These are phyloP conservation scores for Helicoverpa assulta DNA, from an alignment of 2,888 invertebrate genomes.

Conservation along the genomic window DNA sequence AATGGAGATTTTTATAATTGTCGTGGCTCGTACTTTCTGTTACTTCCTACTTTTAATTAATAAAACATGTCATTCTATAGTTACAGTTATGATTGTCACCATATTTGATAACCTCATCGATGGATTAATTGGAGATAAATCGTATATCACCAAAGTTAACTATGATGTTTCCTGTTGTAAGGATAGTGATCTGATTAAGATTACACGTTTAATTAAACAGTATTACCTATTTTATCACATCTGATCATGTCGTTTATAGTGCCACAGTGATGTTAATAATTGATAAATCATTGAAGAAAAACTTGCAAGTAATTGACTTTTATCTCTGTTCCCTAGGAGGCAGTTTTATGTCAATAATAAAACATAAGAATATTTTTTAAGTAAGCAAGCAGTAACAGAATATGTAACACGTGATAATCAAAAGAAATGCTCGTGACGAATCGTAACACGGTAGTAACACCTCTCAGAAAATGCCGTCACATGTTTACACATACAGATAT, in stretches of 20 bases:
- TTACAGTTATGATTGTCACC: conserved; percentile 32
- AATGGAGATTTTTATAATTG: conserved; percentile 1
- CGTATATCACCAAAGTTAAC: conserved; percentile 50
- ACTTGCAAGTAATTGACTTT: not conserved
- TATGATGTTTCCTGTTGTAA: conserved; percentile 45
- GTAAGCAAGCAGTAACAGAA: not conserved
- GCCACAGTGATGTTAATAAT: conserved; percentile 20
- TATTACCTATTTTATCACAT: conserved; percentile 18
- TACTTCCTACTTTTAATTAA: conserved; percentile 32
- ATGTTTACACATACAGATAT: conserved; percentile 49
- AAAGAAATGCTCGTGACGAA: conserved; percentile 25
- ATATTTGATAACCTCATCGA: conserved; percentile 47
- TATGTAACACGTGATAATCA: conserved; percentile 19
- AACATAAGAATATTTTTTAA: not conserved
- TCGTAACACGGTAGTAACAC: conserved; percentile 25
- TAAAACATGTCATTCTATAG: conserved; percentile 38
- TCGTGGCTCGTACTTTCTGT: not conserved
- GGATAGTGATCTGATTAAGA: conserved; percentile 41
- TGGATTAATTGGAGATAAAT: conserved; percentile 51
- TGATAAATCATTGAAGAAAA: conserved; percentile 4
- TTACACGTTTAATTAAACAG: conserved; percentile 27
- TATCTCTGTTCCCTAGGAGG: not conserved
- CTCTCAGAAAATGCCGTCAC: conserved; percentile 41
- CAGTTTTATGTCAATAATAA: not conserved
- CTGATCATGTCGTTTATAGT: conserved; percentile 36